These are phyloP conservation scores for Druceiella hillmani DNA, from an alignment of 2,888 invertebrate genomes.

Conservation along the genomic window DNA sequence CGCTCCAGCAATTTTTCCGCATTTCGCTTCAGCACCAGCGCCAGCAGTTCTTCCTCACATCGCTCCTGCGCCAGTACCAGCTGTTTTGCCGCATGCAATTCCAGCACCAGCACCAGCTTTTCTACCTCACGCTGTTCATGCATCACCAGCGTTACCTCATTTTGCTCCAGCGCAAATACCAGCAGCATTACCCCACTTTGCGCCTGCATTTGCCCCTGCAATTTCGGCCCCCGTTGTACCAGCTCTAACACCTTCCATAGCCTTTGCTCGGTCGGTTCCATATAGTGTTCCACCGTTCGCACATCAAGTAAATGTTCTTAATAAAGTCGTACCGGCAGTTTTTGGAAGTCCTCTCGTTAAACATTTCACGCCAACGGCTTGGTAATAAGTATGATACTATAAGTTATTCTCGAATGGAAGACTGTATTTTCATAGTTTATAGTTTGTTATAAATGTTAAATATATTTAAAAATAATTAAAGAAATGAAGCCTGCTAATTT, in stretches of 20 bases:
- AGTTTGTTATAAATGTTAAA: too few relatives aligned
- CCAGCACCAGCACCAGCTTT: too few relatives aligned
- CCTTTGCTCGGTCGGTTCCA: conserved; percentile 36
- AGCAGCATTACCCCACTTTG: conserved; percentile 23
- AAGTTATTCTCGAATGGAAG: too few relatives aligned
- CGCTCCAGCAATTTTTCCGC: conserved; percentile 11
- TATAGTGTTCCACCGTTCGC: conserved; percentile 42
- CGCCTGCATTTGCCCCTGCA: conserved; percentile 21
- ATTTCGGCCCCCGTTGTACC: conserved; percentile 24
- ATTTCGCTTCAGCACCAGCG: conserved; percentile 24
- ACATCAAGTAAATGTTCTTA: conserved; percentile 42
- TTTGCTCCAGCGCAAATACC: too few relatives aligned
- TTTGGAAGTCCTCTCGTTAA: conserved; percentile 28
- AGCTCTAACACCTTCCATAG: conserved; percentile 10
- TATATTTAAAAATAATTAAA: too few relatives aligned
- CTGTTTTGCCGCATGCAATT: too few relatives aligned
- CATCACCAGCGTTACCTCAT: too few relatives aligned
- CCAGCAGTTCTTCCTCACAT: conserved; percentile 22
- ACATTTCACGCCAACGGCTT: conserved; percentile 35
- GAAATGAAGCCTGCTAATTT: too few relatives aligned
- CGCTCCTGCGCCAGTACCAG: too few relatives aligned
- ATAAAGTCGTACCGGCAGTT: conserved; percentile 29
- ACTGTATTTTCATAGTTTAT: too few relatives aligned
- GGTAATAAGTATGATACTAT: too few relatives aligned
- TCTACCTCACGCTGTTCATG: too few relatives aligned